Conservation (phyloP, 2,797 vertebrate species). For the Sphaeramia orbicularis region DNA sequence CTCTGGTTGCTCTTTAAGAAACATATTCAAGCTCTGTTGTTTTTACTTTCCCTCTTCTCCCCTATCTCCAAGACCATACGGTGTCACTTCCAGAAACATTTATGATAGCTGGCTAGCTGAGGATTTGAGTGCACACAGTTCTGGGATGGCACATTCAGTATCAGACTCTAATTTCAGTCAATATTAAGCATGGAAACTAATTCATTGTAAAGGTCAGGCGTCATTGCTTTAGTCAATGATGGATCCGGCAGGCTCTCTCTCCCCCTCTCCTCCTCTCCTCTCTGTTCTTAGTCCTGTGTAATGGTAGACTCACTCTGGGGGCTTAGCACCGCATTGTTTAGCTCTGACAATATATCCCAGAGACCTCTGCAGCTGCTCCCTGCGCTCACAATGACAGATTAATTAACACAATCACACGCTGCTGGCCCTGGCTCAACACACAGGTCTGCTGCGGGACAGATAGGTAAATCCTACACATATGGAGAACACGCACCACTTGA, state of each 20-base stretch:
- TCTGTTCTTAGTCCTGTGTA: conserved; percentile 91
- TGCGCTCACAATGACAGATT: conserved; percentile 98
- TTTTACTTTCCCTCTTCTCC: conserved; percentile 86
- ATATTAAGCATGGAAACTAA: conserved; percentile 95
- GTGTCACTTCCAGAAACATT: conserved; percentile 77
- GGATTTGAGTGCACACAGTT: conserved; percentile 87
- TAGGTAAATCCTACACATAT: conserved; percentile 99
- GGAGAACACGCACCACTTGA: conserved; percentile 86
- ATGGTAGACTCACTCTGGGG: conserved; percentile 95
- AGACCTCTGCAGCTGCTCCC: conserved; percentile 97
- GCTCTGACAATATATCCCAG: conserved; percentile 96
- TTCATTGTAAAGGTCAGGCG: conserved; percentile 95
- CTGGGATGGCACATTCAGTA: conserved; percentile 88
- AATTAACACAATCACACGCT: conserved; percentile 98
- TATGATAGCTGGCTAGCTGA: conserved; percentile 77
- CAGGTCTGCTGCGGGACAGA: conserved; percentile 96
- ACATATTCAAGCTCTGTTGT: conserved; percentile 87
- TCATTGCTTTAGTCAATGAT: conserved; percentile 94
- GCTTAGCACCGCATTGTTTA: conserved; percentile 97
- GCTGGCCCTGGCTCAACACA: conserved; percentile 96
- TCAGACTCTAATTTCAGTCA: conserved; percentile 94
- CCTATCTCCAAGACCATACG: conserved; percentile 71
- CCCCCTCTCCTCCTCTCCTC: conserved; percentile 67
- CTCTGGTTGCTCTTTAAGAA: conserved; percentile 83
- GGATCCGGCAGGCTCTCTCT: conserved; percentile 87